Base-by-base conservation (phyloP, 2,888 invertebrate species). In the Dascillus cervinus region DNA sequence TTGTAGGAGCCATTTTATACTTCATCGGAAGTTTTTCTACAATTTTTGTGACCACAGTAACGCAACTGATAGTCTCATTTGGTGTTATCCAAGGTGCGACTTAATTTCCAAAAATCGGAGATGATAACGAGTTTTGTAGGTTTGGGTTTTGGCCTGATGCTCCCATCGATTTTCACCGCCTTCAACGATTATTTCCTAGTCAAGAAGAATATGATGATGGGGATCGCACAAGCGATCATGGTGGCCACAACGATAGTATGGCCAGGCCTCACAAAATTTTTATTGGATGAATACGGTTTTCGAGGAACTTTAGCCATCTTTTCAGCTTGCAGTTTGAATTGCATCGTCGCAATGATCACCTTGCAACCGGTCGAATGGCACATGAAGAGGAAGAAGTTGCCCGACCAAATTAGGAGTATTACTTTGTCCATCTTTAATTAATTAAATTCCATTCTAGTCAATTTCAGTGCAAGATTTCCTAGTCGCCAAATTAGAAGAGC, bases 301-400 rank as follows among this genome's bases (percentile, higher is more conserved):
- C 65, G 79, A 39, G 84, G 83, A 56, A 79, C 82, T 8, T 65
- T 81, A 2, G 70, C 76, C 4, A 56, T 85, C 15, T 63, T 80
- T 8, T 77, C 79, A 39, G 83, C 74, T 0, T 55, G 84, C 15
- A 79, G 82, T 49, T 60, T 79, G 8, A 74, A 85, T 52, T 65
- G 76, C 10, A 61, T 85, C 11, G 69, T 78, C 14, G 83, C 79
- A 1, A 79, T 82, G 75, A 50, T 77, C 23, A 65, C 80, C 21
- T 77, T 84, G 75, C 82, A 82, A 47, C 83, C 84, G 1, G 77
- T 82, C 0, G 75, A 81, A 53, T 79, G 81, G 80, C 81, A 84
- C 52, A 65, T 77, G 65, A 64, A 70, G 56, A 65, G 60, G 49
- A 41, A 45, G 47, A 32, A 53, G 49, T 19, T 46, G 36, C 12